Conservation (phyloP, 2,797 vertebrate species). For the Eulemur albifrons region DNA sequence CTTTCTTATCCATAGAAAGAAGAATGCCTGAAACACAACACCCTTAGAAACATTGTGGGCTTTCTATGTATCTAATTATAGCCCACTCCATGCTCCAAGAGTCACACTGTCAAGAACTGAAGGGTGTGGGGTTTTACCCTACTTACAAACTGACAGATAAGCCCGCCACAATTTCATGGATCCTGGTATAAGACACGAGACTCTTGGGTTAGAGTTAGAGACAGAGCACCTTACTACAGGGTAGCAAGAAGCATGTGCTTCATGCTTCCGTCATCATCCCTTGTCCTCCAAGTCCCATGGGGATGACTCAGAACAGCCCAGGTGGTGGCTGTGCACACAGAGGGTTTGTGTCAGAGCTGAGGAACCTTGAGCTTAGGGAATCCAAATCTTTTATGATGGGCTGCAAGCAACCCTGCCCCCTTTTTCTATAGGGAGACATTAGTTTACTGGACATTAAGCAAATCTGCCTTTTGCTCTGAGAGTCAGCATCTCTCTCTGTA, state of each 20-base stretch:
- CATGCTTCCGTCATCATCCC: background rate
- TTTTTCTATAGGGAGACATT: background rate
- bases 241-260: background rate
- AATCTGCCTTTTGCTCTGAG: background rate
- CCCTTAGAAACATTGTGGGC: background rate
- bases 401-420: background rate
- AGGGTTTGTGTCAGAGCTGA: background rate
- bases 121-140: background rate
- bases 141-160: background rate
- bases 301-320: background rate
- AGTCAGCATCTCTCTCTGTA: background rate
- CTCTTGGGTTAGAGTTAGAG: too few species aligned
- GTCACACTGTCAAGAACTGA: background rate
- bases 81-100: background rate
- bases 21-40: background rate
- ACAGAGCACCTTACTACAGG: background rate
- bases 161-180: background rate
- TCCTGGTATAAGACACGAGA: background rate
- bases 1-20: background rate
- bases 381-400: background rate
- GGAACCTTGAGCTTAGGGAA: background rate
- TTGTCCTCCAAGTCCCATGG: too few species aligned
- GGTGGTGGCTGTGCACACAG: fast-evolving
- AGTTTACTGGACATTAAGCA: background rate
- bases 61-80: background rate